These are phyloP conservation scores for Sturnira hondurensis DNA, from an alignment of 2,113 vertebrate genomes.

Conservation along the genomic window DNA sequence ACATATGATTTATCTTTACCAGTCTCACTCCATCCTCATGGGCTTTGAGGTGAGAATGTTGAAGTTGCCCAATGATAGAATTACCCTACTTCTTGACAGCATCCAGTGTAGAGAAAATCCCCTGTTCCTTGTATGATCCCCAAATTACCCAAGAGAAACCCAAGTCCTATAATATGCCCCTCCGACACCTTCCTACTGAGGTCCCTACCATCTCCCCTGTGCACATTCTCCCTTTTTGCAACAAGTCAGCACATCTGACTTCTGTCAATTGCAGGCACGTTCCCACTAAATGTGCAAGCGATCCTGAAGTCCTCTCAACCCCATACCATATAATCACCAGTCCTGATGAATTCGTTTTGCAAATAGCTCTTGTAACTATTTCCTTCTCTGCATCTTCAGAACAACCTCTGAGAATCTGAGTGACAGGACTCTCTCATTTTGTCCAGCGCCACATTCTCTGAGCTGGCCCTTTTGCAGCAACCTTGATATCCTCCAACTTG, in stretches of 20 bases:
- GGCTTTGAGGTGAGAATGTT: background rate
- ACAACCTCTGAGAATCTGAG: background rate
- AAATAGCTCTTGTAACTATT: background rate
- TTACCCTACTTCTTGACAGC: background rate
- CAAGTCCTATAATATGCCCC: background rate
- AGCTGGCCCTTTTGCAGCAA: background rate
- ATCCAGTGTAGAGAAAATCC: background rate
- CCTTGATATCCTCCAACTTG: background rate
- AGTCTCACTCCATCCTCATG: background rate
- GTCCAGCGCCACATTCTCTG: background rate
- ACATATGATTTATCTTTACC: background rate
- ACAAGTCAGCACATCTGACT: fast-evolving
- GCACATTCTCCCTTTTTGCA: background rate
- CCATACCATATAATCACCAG: background rate
- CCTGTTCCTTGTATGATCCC: background rate
- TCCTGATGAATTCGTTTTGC: background rate
- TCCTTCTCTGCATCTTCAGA: background rate
- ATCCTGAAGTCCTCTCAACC: background rate
- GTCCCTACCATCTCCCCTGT: fast-evolving
- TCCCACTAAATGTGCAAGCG: too few species aligned
- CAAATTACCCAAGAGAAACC: background rate
- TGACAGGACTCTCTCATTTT: background rate
- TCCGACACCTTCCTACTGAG: background rate
- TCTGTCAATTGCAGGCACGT: background rate
- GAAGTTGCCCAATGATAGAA: background rate